phyloP scores from a whole-genome alignment of 35 echinoderm and acorn worm genomes.

The Strongylocentrotus purpuratus region DNA sequence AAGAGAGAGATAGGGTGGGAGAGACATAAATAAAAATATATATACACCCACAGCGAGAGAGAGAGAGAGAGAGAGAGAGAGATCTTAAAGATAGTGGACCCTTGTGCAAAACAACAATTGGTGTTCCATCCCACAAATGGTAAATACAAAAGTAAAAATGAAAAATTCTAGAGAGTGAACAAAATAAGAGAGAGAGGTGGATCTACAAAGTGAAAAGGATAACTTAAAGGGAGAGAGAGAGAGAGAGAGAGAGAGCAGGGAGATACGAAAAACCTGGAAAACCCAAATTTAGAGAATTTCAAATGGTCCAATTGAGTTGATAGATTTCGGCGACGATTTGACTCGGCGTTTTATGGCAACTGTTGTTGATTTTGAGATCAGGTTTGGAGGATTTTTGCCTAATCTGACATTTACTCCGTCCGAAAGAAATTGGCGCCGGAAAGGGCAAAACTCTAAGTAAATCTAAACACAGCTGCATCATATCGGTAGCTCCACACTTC shows the following conservation, averaged over 20 bases:
- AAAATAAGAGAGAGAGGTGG: neutral
- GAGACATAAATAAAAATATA: too few relatives aligned
- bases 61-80: too few relatives aligned
- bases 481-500: neutral
- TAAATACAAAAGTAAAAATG: neutral
- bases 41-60: too few relatives aligned
- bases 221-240: too few relatives aligned
- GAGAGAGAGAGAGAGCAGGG: neutral
- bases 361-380: neutral
- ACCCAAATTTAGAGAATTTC: neutral
- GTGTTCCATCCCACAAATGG: too few relatives aligned
- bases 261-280: neutral
- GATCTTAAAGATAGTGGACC: too few relatives aligned
- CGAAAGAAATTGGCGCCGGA: neutral
- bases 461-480: constrained; percentile 9
- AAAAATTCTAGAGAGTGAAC: neutral
- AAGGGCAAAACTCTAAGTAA: neutral
- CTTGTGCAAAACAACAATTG: too few relatives aligned
- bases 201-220: too few relatives aligned
- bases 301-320: neutral
- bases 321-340: neutral
- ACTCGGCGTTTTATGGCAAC: neutral
- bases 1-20: too few relatives aligned
- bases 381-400: neutral
- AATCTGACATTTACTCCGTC: neutral